Evolutionary conservation across 1,140 invertebrate genomes (phyloP).

Genomic region (Pemphigus obesinymphae): DNA sequence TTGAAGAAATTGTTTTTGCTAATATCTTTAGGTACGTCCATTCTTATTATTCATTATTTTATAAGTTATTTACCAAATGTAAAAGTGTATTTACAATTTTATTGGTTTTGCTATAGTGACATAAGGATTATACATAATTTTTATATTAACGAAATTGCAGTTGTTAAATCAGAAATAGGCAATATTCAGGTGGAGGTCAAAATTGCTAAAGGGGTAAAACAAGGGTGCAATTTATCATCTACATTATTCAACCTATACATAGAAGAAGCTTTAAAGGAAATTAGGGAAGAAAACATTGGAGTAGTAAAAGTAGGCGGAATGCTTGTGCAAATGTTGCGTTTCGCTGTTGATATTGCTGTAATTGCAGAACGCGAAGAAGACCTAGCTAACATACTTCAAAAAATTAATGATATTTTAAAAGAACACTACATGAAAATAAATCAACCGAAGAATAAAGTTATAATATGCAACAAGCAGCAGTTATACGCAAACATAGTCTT

Average conservation of each 20-base stretch:
- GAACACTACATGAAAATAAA: neutral
- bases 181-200: neutral
- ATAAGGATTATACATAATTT: neutral
- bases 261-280: neutral
- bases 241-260: neutral
- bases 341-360: neutral
- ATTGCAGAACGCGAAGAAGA: neutral
- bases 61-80: too few species aligned
- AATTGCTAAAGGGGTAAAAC: conserved; percentile 26
- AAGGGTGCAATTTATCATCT: conserved; percentile 16
- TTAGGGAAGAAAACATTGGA: neutral
- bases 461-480: neutral
- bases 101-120: too few species aligned
- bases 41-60: too few species aligned
- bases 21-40: too few species aligned
- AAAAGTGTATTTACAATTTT: too few species aligned
- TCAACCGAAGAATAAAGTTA: neutral
- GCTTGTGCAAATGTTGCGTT: too few species aligned
- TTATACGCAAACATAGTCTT: neutral
- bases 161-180: neutral
- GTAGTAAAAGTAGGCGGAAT: neutral
- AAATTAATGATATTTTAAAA: neutral
- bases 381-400: neutral
- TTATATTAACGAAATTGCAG: neutral
- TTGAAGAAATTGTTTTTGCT: too few species aligned